A percentile compares a stretch with the other conserved stretches of the same genome.
phyloP scores from a whole-genome alignment of 2,888 invertebrate genomes.

The Ennomos quercinarius region DNA sequence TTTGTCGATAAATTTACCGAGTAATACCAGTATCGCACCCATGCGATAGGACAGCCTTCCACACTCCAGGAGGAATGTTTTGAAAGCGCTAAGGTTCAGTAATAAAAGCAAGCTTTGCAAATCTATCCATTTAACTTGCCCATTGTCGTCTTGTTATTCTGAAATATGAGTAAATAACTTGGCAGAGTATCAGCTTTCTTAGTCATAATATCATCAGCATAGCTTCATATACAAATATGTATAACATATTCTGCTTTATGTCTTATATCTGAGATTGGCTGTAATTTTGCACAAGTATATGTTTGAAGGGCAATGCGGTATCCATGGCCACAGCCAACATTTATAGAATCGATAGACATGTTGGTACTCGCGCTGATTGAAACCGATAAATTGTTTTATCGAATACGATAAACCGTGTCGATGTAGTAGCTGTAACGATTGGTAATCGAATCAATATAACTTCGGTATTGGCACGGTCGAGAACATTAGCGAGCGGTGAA shows the following conservation, averaged over 20 bases:
- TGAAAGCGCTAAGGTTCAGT: slow-evolving; percentile 22
- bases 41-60: slow-evolving; percentile 43
- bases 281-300: slow-evolving; percentile 22
- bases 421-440: slow-evolving; percentile 19
- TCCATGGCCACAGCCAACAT: slow-evolving; percentile 25
- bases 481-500: slow-evolving; percentile 42
- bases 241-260: slow-evolving; percentile 19
- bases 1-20: slow-evolving; percentile 43
- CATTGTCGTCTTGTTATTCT: slow-evolving; percentile 20
- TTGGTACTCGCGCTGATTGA: slow-evolving; percentile 33
- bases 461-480: slow-evolving; percentile 31
- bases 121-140: slow-evolving; percentile 11
- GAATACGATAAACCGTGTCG: slow-evolving; percentile 29
- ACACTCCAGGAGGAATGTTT: slow-evolving; percentile 34
- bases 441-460: slow-evolving; percentile 28
- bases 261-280: slow-evolving; percentile 14
- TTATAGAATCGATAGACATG: slow-evolving; percentile 35
- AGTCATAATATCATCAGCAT: slow-evolving; percentile 20
- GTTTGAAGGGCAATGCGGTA: slow-evolving; percentile 23
- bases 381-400: slow-evolving; percentile 35
- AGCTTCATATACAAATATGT: slow-evolving; percentile 10
- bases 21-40: slow-evolving; percentile 17
- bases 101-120: slow-evolving; percentile 11
- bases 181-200: slow-evolving; percentile 22
- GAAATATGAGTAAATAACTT: slow-evolving; percentile 20